Conservation (phyloP, 2,888 invertebrate genomes). For the Chloroclysta siterata region DNA sequence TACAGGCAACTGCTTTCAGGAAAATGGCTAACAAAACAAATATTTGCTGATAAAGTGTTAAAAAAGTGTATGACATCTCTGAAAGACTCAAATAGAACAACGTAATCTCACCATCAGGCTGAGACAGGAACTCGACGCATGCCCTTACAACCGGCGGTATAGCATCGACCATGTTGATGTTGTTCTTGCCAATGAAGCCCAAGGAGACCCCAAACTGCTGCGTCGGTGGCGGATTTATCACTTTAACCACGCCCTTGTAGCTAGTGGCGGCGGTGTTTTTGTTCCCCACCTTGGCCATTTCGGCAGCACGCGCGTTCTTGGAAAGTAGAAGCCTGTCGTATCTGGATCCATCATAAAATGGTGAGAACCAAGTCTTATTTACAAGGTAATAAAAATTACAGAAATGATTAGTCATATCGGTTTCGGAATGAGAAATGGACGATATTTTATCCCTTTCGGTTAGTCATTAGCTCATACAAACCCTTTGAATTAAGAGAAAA, state of each 20-base stretch:
- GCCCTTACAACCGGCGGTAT: slow-evolving; percentile 97
- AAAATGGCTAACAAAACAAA: too few species aligned
- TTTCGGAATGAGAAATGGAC: background rate
- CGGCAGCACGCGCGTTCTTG: slow-evolving; percentile 79
- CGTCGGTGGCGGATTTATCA: slow-evolving; percentile 82
- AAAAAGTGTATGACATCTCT: too few species aligned
- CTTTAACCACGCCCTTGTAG: slow-evolving; percentile 43
- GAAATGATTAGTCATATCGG: too few species aligned
- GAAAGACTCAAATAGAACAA: too few species aligned
- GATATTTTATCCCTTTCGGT: background rate
- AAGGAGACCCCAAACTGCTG: slow-evolving; percentile 98
- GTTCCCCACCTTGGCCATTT: slow-evolving; percentile 54
- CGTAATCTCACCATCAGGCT: slow-evolving; percentile 90
- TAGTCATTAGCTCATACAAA: too few species aligned
- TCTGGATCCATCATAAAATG: slow-evolving; percentile 67
- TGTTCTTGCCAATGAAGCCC: slow-evolving; percentile 95
- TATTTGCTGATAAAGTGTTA: too few species aligned
- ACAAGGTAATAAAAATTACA: too few species aligned
- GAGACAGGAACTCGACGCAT: slow-evolving; percentile 95
- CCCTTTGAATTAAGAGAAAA: too few species aligned
- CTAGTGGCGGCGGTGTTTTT: slow-evolving; percentile 33
- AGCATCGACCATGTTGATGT: slow-evolving; percentile 88
- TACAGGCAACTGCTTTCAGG: too few species aligned
- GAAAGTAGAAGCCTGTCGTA: slow-evolving; percentile 90
- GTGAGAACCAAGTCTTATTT: background rate